Base-by-base conservation (phyloP, 1,140 invertebrate species). In the Drosophila subobscura region DNA sequence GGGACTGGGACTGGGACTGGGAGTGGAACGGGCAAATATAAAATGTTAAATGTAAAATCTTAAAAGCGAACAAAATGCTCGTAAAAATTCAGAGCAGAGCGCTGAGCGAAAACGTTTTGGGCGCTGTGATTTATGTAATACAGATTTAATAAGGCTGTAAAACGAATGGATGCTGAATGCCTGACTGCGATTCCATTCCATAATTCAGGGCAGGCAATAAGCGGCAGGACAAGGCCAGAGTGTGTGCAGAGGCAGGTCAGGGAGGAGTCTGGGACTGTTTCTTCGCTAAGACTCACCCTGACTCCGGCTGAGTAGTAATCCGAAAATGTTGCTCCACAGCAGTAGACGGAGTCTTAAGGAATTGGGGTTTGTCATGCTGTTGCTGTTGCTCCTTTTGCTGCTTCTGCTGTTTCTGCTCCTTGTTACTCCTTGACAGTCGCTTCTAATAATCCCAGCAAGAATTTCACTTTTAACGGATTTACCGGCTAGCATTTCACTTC, bases 301-400 rank as follows among this genome's bases (percentile, higher is more conserved):
- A n/a, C 33, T 78, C 23, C 73, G 41, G 49, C 51, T 55, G 42
- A 79, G 66, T 84, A 79, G 66, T 84, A 85, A 84, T 84, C 79
- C 79, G 50, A 72, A 49, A 44, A 84, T 60, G 80, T 77, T 67
- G 79, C 75, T 66, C 33, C 10, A 37, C 45, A 84, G 57, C 54
- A 84, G 72, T 47, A 84, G 55, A 33, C 55, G 67, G 51, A 77
- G 51, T 71, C 79, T 74, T 64, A 78, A 57, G 49, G 59, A 78
- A 59, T 66, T 63, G 76, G 66, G 72, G 79, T 66, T 70, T 61
- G 79, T 78, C 79, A 83, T 79, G 57, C 66, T 71, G 65, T 33
- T 50, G 50, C 33, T 20, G 10, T 40, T 27, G n/a, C 64, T 23
- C 45, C 25, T 53, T 42, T 22, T 20, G 12, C 22, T 40, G 22